phyloP scores from a whole-genome alignment of 1,140 invertebrate genomes.

The Belonocnema kinseyi region DNA sequence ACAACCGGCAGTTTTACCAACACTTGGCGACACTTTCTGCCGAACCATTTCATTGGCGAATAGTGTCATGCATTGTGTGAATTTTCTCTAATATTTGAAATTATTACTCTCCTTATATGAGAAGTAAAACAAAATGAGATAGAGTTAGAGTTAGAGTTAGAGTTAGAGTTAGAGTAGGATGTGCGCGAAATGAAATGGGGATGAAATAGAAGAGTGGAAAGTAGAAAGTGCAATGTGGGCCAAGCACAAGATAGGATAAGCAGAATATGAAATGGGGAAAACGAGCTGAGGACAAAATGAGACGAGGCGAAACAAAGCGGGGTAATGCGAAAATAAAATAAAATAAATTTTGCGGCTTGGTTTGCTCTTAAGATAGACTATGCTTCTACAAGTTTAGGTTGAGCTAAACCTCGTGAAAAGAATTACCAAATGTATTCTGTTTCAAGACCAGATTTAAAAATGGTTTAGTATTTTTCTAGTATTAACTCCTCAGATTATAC shows the following conservation, averaged over 20 bases:
- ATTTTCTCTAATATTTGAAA: slow-evolving; percentile 14
- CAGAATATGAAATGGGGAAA: slow-evolving; percentile 36
- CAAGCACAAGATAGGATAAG: slow-evolving; percentile 20
- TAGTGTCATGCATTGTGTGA: neutral
- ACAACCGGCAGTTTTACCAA: neutral
- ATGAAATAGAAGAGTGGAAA: slow-evolving; percentile 9
- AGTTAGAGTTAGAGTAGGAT: slow-evolving; percentile 19
- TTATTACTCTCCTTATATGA: neutral
- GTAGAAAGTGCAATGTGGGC: neutral
- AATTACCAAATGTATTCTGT: too few species aligned
- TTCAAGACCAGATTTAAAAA: too few species aligned
- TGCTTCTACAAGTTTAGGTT: too few species aligned
- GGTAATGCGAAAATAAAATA: slow-evolving; percentile 1
- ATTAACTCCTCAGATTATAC: too few species aligned
- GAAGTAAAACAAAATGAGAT: slow-evolving; percentile 6
- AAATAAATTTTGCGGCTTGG: neutral
- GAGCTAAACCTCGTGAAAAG: too few species aligned
- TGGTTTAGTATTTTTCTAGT: too few species aligned
- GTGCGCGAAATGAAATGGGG: slow-evolving; percentile 28
- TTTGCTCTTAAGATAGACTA: too few species aligned
- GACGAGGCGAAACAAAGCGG: slow-evolving; percentile 14
- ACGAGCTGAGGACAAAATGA: slow-evolving; percentile 31
- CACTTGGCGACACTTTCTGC: neutral
- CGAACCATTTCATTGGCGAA: slow-evolving; percentile 16
- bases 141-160: slow-evolving; percentile 19